A percentile compares a stretch with the other conserved stretches of the same genome.
These are phyloP conservation scores for Mungos mungo DNA, from an alignment of 2,113 vertebrate genomes.

Conservation along the genomic window DNA sequence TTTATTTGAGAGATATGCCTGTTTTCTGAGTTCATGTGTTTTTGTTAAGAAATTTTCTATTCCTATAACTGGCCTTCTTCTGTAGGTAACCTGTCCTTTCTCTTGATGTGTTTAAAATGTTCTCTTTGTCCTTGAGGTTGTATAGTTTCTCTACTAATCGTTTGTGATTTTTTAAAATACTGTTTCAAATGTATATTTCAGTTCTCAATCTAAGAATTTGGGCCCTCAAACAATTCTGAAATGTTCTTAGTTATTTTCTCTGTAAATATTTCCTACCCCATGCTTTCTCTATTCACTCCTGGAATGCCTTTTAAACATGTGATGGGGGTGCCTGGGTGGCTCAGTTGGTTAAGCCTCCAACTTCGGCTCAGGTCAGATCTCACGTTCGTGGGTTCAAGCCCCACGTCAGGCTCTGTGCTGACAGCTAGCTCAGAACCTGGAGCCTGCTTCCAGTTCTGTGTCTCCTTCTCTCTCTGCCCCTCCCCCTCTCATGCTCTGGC, in stretches of 20 bases:
- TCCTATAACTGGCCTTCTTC: background rate
- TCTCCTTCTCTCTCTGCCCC: too few species aligned
- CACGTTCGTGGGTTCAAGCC: too few species aligned
- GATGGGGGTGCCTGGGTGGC: too few species aligned
- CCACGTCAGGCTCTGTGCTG: too few species aligned
- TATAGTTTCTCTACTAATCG: background rate
- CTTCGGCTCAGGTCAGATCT: too few species aligned
- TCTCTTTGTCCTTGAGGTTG: background rate
- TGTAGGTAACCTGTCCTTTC: background rate
- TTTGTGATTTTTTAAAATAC: background rate
- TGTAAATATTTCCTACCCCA: background rate
- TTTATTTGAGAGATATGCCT: background rate
- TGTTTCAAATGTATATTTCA: background rate
- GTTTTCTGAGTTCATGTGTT: background rate
- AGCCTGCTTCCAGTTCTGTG: too few species aligned
- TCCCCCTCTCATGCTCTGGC: too few species aligned
- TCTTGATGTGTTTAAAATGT: background rate
- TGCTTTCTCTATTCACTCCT: background rate
- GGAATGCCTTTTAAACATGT: background rate
- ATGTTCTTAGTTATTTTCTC: background rate
- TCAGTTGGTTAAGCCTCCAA: too few species aligned
- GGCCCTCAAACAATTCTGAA: background rate
- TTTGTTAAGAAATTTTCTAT: background rate
- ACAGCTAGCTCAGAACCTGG: too few species aligned
- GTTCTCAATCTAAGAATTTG: background rate